Evolutionary conservation across 2,113 vertebrate genomes (phyloP).

Genomic region (Lasiurus borealis): DNA sequence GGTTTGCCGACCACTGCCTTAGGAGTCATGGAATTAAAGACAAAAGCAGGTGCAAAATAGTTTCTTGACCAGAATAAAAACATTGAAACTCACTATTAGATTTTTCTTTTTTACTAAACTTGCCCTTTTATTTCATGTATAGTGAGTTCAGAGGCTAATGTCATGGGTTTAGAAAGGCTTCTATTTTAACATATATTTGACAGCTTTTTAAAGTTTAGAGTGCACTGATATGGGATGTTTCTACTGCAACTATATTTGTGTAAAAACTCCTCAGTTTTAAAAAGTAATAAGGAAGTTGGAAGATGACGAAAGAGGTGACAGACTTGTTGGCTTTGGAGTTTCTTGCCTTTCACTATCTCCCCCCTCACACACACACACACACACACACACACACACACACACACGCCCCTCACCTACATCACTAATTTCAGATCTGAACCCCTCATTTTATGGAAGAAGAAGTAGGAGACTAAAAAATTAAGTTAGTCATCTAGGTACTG

Average conservation of each 20-base stretch:
- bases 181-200: background rate
- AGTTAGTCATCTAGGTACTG: background rate
- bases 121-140: background rate
- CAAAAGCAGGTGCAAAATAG: slow-evolving; percentile 26
- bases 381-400: background rate
- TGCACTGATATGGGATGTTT: background rate
- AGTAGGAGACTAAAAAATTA: background rate
- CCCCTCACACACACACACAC: no score
- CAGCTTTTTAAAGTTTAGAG: background rate
- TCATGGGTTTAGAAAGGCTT: background rate
- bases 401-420: background rate
- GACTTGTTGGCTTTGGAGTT: background rate
- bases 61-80: background rate
- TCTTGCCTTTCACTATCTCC: background rate
- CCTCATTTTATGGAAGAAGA: background rate
- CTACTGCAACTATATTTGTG: background rate
- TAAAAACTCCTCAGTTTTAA: background rate
- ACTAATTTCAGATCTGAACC: background rate
- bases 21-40: slow-evolving; percentile 45
- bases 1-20: background rate
- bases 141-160: background rate
- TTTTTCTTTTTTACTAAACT: background rate
- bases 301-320: background rate
- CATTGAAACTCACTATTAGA: background rate
- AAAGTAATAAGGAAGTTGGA: background rate